These are phyloP conservation scores for Drosophila orosa DNA, from an alignment of 1,140 invertebrate genomes.

Conservation along the genomic window DNA sequence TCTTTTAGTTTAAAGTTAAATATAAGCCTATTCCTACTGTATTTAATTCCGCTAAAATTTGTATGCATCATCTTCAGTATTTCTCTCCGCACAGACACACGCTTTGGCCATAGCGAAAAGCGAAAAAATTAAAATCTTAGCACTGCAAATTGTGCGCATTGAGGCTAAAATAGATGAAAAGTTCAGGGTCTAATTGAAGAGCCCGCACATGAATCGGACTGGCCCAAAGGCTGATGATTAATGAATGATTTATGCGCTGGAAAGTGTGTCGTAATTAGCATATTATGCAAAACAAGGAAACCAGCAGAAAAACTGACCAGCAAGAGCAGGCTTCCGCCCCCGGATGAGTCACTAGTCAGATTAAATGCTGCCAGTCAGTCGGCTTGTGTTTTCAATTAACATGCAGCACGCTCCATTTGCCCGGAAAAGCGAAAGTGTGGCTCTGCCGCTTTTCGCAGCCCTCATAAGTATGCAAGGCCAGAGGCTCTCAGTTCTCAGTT, in stretches of 20 bases:
- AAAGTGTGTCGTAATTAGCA: conserved; percentile 71
- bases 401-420: conserved; percentile 63
- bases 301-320: conserved; percentile 40
- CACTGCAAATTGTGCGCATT: conserved; percentile 58
- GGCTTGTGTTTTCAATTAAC: conserved; percentile 63
- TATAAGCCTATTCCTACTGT: conserved; percentile 14
- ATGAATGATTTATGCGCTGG: conserved; percentile 69
- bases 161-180: conserved; percentile 37
- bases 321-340: conserved; percentile 3
- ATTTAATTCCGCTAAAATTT: conserved; percentile 47
- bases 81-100: conserved; percentile 6
- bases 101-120: conserved; percentile 5
- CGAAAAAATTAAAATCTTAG: conserved; percentile 58
- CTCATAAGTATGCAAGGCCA: conserved; percentile 66
- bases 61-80: conserved; percentile 41
- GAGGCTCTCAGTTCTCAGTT: conserved; percentile 21
- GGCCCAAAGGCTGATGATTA: conserved; percentile 42
- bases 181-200: conserved; percentile 51
- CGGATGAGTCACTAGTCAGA: conserved; percentile 11
- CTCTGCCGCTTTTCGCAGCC: conserved; percentile 11
- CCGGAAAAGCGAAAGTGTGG: not conserved
- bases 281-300: conserved; percentile 67
- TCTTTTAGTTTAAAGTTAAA: not conserved
- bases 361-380: conserved; percentile 42
- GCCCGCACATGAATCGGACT: conserved; percentile 42